Evolutionary conservation across 2,113 vertebrate genomes (phyloP).

Genomic region (Tupaia chinensis): DNA sequence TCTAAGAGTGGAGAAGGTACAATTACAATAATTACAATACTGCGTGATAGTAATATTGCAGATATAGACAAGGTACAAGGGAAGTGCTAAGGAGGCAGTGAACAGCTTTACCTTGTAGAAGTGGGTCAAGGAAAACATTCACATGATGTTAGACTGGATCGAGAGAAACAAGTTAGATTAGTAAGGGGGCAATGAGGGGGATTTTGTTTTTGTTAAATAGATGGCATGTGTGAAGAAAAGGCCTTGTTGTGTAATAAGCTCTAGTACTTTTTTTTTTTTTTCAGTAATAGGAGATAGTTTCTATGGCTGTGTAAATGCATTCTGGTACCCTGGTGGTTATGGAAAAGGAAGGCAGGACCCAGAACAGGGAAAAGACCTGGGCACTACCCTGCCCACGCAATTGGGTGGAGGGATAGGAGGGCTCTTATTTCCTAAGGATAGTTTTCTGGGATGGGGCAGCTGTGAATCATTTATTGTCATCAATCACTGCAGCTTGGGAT

Average conservation of each 20-base stretch:
- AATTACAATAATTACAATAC: background rate
- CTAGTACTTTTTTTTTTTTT: constrained; percentile 45
- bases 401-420: no score
- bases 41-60: background rate
- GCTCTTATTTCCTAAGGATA: background rate
- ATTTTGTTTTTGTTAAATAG: background rate
- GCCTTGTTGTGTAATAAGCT: background rate
- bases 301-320: background rate
- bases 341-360: background rate
- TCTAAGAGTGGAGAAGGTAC: background rate
- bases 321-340: background rate
- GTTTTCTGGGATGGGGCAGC: background rate
- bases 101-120: background rate
- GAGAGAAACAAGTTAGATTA: constrained; percentile 22
- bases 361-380: background rate
- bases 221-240: background rate
- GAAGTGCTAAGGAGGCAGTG: background rate
- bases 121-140: background rate
- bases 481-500: background rate
- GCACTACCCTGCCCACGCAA: background rate
- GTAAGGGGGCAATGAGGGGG: background rate
- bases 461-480: background rate
- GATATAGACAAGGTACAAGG: background rate
- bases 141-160: no score
- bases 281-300: background rate